Evolutionary conservation across 2,797 vertebrate species (phyloP).

Genomic region (Sylvia borin): DNA sequence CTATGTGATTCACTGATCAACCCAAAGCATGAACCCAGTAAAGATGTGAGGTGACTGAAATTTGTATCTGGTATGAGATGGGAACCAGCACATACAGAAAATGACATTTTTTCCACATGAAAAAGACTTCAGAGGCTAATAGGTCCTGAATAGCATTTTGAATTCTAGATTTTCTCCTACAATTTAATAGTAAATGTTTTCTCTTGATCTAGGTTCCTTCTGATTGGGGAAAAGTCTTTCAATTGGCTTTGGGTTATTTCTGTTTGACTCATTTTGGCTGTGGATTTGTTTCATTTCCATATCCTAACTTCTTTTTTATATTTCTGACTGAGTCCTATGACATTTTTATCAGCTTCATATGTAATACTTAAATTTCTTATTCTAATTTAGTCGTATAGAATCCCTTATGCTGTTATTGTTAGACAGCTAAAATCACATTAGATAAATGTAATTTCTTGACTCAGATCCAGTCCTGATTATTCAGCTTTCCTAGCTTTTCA

Average conservation of each 20-base stretch:
- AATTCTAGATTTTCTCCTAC: not conserved
- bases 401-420: not conserved
- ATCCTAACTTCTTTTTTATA: not conserved
- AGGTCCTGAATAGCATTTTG: not conserved
- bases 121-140: not conserved
- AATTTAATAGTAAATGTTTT: not conserved
- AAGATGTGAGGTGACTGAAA: not conserved
- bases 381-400: not conserved
- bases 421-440: not conserved
- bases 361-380: not conserved
- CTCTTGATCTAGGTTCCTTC: not conserved
- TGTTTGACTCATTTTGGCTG: fast-evolving
- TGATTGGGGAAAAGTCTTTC: not conserved
- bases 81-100: not conserved
- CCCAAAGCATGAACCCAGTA: not conserved
- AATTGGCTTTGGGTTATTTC: not conserved
- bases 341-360: not conserved
- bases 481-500: not conserved
- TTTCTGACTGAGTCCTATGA: not conserved
- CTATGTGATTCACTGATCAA: not conserved
- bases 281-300: not conserved
- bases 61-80: not conserved
- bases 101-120: fast-evolving
- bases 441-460: not conserved
- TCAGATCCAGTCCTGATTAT: not conserved